Evolutionary conservation across 2,888 invertebrate species (phyloP).

Genomic region (Melanchra persicariae): DNA sequence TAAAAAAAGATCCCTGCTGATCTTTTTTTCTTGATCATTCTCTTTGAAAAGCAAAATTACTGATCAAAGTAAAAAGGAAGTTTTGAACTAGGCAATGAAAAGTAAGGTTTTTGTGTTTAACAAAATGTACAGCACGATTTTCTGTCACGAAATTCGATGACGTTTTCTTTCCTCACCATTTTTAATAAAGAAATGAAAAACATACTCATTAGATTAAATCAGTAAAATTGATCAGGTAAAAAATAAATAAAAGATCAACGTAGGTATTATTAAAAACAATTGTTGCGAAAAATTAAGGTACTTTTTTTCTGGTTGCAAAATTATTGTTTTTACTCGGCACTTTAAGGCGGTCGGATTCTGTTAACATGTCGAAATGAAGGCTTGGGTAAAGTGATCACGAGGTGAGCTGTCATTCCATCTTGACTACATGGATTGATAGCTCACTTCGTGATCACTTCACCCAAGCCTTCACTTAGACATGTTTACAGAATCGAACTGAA

Average conservation of each 20-base stretch:
- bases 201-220: neutral
- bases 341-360: no score
- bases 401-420: no score
- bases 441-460: no score
- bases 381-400: no score
- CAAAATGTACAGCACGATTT: neutral
- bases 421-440: no score
- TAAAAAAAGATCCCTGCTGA: conserved; percentile 22
- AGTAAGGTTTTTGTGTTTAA: neutral
- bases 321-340: neutral
- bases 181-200: neutral
- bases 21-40: no score
- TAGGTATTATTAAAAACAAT: neutral
- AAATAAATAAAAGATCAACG: neutral
- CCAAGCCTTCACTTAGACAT: no score
- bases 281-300: neutral
- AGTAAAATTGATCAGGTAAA: neutral
- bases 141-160: conserved; percentile 21
- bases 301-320: neutral
- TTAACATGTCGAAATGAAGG: no score
- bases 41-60: conserved; percentile 12
- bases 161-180: neutral
- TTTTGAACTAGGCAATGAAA: neutral
- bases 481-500: no score
- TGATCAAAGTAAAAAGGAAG: neutral